Percentiles rank a stretch among this genome's conserved stretches.
Conservation (phyloP, 2,797 vertebrate genomes). For the Artibeus jamaicensis region DNA sequence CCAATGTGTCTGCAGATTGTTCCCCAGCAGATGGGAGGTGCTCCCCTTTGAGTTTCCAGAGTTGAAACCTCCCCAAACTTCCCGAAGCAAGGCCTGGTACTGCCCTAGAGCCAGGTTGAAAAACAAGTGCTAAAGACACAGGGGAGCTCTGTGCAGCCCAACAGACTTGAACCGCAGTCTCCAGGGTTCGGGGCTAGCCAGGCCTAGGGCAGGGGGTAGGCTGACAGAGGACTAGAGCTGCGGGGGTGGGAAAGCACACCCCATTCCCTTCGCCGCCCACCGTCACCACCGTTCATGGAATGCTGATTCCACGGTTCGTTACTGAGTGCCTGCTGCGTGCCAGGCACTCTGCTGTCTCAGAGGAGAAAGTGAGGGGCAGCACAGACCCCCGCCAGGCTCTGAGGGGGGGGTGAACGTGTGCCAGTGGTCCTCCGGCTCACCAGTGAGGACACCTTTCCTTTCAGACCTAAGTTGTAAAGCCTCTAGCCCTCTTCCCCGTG, state of each 20-base stretch:
- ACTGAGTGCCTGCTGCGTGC: not conserved
- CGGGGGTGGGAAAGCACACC: not conserved
- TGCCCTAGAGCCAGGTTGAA: not conserved
- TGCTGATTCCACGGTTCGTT: rapidly evolving
- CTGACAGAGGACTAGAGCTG: not conserved
- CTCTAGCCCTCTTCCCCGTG: not conserved
- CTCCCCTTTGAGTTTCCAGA: not conserved
- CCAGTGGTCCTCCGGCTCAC: rapidly evolving
- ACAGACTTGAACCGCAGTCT: not conserved
- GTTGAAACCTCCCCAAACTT: not conserved
- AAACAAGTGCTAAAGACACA: not conserved
- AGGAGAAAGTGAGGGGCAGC: not conserved
- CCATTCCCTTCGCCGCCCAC: not conserved
- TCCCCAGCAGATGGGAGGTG: not conserved
- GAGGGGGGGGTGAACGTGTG: rapidly evolving
- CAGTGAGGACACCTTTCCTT: not conserved
- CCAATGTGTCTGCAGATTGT: not conserved
- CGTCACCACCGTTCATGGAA: not conserved
- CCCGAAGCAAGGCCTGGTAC: not conserved
- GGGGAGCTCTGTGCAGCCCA: not conserved
- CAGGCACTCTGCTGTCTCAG: not conserved
- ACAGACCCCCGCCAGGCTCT: not conserved
- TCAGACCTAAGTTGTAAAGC: not conserved
- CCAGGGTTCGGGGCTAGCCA: rapidly evolving
- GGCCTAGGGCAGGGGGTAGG: not conserved